Conservation (phyloP, 2,113 vertebrate species). For the Zingel zingel region DNA sequence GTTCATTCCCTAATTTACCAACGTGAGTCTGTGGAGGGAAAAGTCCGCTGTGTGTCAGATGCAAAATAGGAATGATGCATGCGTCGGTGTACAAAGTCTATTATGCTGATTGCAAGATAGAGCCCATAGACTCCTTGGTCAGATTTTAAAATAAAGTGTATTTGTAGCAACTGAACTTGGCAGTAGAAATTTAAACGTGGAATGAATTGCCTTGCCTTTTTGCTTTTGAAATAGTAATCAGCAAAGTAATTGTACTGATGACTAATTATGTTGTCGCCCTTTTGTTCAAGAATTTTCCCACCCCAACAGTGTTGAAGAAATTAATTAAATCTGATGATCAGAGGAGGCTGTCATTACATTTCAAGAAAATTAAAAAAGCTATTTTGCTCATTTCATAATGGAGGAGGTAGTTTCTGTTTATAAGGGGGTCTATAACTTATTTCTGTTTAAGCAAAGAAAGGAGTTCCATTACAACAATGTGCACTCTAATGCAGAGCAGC, state of each 20-base stretch:
- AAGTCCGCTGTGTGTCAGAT: too few species aligned
- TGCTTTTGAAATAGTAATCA: conserved; percentile 14
- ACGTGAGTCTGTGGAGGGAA: too few species aligned
- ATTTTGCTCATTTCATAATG: neutral
- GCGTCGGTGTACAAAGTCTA: too few species aligned
- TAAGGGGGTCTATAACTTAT: neutral
- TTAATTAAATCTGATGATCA: conserved; percentile 1
- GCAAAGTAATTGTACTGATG: conserved; percentile 17
- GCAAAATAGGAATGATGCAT: too few species aligned
- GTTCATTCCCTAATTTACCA: too few species aligned
- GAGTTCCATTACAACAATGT: neutral
- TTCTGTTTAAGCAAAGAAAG: neutral
- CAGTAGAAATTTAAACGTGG: neutral
- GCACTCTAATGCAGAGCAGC: neutral
- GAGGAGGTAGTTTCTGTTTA: neutral
- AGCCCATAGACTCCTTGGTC: neutral
- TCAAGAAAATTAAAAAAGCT: neutral
- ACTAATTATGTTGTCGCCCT: conserved; percentile 26
- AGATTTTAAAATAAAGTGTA: neutral
- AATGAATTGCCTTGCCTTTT: neutral
- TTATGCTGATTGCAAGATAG: too few species aligned
- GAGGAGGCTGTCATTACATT: conserved; percentile 16
- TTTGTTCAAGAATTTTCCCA: conserved; percentile 13
- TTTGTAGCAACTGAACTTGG: neutral
- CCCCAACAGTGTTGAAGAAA: neutral